phyloP scores from a whole-genome alignment of 1,140 invertebrate genomes.

The Drosophila lini region DNA sequence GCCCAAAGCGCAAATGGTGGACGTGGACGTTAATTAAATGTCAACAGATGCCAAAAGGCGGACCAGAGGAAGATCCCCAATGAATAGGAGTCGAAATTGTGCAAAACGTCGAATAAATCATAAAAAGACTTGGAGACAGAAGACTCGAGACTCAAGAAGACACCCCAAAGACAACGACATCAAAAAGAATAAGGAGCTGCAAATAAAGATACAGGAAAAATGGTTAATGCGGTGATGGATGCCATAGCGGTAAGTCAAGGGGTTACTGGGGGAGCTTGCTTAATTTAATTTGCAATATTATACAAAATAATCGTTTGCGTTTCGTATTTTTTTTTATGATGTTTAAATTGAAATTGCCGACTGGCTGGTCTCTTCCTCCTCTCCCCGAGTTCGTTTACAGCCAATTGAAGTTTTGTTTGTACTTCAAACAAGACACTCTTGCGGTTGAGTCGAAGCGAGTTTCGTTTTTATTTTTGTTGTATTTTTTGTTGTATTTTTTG shows the following conservation, averaged over 20 bases:
- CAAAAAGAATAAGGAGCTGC: background rate
- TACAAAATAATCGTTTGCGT: conserved; percentile 31
- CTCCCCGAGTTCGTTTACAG: conserved; percentile 30
- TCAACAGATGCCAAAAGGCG: conserved; percentile 56
- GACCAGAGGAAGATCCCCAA: conserved; percentile 27
- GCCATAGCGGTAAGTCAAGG: conserved; percentile 82
- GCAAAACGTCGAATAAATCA: conserved; percentile 76
- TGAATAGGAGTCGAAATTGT: conserved; percentile 61
- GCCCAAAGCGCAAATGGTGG: conserved; percentile 60
- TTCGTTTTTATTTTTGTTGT: conserved; percentile 25
- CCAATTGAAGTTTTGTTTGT: conserved; percentile 76
- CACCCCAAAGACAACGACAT: background rate
- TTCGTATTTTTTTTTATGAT: conserved; percentile 47
- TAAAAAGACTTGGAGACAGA: conserved; percentile 16
- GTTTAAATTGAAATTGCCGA: conserved; percentile 70
- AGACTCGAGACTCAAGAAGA: background rate
- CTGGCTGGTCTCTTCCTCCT: conserved; percentile 1
- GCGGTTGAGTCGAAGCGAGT: conserved; percentile 37
- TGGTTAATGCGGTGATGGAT: conserved; percentile 84
- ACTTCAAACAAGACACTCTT: conserved; percentile 72
- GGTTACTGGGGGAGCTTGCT: conserved; percentile 34
- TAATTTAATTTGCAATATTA: conserved; percentile 70
- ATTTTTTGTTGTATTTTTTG: conserved; percentile 11
- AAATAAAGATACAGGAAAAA: conserved; percentile 20
- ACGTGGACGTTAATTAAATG: conserved; percentile 78